Percentiles rank a stretch among this genome's conserved stretches.
Conservation (phyloP, 2,888 invertebrate genomes). For the Hypomecis atomaria region DNA sequence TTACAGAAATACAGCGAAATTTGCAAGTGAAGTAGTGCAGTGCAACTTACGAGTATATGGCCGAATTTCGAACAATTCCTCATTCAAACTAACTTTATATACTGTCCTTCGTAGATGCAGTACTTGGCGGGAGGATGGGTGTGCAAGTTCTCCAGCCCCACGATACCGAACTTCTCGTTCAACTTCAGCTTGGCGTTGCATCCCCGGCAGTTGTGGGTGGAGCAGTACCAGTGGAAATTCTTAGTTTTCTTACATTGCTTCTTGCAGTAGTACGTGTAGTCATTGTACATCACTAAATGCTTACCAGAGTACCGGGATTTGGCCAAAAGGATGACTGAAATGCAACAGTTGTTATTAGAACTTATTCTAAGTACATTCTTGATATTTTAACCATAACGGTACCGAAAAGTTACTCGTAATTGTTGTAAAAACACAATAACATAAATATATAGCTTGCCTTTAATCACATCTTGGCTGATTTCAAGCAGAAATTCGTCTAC, state of each 20-base stretch:
- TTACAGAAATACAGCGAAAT: no score
- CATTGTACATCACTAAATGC: slow-evolving; percentile 66
- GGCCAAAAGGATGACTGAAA: slow-evolving; percentile 67
- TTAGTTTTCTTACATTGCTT: slow-evolving; percentile 67
- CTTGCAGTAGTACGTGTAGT: slow-evolving; percentile 76
- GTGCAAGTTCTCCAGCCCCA: slow-evolving; percentile 59
- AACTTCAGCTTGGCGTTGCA: slow-evolving; percentile 71
- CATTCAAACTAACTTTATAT: slow-evolving; percentile 52
- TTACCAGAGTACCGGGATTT: slow-evolving; percentile 73
- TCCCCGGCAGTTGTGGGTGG: slow-evolving; percentile 72
- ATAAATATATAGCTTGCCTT: no score
- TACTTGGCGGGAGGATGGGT: slow-evolving; percentile 71
- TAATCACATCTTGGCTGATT: no score
- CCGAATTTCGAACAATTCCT: no score
- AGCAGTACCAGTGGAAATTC: slow-evolving; percentile 72
- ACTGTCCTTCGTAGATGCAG: slow-evolving; percentile 66
- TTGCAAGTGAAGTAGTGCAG: no score
- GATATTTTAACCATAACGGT: no score
- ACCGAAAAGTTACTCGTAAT: no score
- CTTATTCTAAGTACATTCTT: background rate
- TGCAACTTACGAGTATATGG: no score
- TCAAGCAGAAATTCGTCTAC: no score
- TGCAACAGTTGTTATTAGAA: slow-evolving; percentile 18
- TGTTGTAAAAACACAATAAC: no score
- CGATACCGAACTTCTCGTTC: slow-evolving; percentile 62